Evolutionary conservation across 2,888 invertebrate species (phyloP), one percentile per base, ranked within the genome.

Genomic region (Halocaridina rubra): DNA sequence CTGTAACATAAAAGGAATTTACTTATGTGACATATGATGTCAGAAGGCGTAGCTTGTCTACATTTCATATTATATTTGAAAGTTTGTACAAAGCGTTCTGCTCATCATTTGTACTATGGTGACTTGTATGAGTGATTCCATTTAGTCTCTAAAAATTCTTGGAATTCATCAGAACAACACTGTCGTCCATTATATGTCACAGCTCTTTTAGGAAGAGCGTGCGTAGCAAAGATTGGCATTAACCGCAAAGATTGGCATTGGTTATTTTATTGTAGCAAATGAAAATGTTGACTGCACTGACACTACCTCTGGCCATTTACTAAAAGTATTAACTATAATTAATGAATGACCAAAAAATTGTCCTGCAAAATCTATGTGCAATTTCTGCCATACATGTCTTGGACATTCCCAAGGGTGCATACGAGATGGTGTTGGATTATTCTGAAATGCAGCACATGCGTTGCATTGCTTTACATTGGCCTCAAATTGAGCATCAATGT

Each of bases 361-460:
- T 86, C 90, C 89, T 79, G 89, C 89, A 82, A 89, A 90, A 88
- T 90, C 89, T 30, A 90, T 88, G 78, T 90, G 90, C 8, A 90
- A 64, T 16, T 89, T 72, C 53, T 88, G 81, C 89, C 90, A 90
- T 4, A 89, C 87, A 72, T 64, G 77, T 19, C 79, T 81, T 3
- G 89, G 88, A 67, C 86, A 87, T 67, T 89, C 89, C 89, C 89
- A 89, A 4, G 86, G 88, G 71, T 90, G 89, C 27, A 22, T 10
- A 8, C 46, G 39, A 46, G 24, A 13, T 24, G 64, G 64, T 57
- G 7, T 19, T 10, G 71, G 80, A n/a, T 69, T 16, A 46, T 71
- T 80, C 13, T 57, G 69, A 5, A 33, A 8, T 67, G 0, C 33
- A 57, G 76, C 53, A 57, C 76, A 76, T 29, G 13, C 19, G 32